phyloP scores from a whole-genome alignment of 2,113 vertebrate species.

The Syngnathus floridae region DNA sequence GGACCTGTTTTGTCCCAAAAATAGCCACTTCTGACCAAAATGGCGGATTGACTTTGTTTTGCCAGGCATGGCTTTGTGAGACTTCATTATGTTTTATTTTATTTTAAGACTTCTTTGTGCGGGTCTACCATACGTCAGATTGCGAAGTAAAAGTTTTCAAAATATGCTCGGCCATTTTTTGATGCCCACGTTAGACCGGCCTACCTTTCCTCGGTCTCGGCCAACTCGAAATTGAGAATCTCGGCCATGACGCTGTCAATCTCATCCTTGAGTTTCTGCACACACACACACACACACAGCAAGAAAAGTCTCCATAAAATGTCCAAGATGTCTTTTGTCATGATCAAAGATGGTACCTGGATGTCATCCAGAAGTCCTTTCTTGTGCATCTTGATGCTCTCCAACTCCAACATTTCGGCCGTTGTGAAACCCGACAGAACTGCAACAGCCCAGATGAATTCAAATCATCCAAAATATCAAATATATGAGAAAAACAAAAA shows the following conservation, averaged over 20 bases:
- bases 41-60: neutral
- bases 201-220: slow-evolving; percentile 75
- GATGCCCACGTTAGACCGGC: slow-evolving; percentile 24
- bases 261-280: slow-evolving; percentile 82
- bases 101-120: too few relatives aligned
- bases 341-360: slow-evolving; percentile 61
- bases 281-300: neutral
- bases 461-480: too few relatives aligned
- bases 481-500: neutral
- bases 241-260: slow-evolving; percentile 82
- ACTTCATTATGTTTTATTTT: neutral
- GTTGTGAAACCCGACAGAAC: slow-evolving; percentile 71
- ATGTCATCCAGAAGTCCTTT: slow-evolving; percentile 85
- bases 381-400: slow-evolving; percentile 76
- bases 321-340: neutral
- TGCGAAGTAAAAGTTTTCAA: too few relatives aligned
- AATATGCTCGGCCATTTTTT: neutral
- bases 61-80: too few relatives aligned
- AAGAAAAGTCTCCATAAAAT: neutral
- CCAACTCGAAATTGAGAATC: slow-evolving; percentile 80
- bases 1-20: neutral
- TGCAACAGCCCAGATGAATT: slow-evolving; percentile 33
- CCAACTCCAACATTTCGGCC: slow-evolving; percentile 78
- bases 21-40: neutral
- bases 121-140: too few relatives aligned